phyloP scores from a whole-genome alignment of 2,888 invertebrate genomes.

The Aromia moschata region DNA sequence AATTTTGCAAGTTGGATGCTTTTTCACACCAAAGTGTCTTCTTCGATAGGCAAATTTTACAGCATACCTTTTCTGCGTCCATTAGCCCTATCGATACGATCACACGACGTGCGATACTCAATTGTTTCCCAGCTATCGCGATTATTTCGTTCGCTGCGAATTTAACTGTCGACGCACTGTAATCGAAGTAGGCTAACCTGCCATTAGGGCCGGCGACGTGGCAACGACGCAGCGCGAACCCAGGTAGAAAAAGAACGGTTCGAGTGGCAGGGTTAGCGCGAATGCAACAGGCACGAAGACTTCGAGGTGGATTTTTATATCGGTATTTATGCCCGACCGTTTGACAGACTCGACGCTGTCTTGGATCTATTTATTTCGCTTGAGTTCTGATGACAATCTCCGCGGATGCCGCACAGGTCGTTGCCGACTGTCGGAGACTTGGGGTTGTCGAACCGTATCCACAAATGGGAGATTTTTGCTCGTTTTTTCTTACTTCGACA shows the following conservation, averaged over 20 bases:
- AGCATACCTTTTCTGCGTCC: too few relatives aligned
- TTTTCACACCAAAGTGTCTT: too few relatives aligned
- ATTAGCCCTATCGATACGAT: too few relatives aligned
- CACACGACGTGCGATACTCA: too few relatives aligned
- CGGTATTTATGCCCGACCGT: constrained; percentile 16
- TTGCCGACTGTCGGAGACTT: not conserved
- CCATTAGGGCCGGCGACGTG: constrained; percentile 28
- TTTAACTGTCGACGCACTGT: too few relatives aligned
- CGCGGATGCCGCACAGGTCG: constrained; percentile 19
- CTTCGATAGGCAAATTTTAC: too few relatives aligned
- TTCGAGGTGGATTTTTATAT: constrained; percentile 14
- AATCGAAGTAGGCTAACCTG: constrained; percentile 38
- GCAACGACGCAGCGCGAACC: constrained; percentile 31
- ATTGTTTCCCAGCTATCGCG: too few relatives aligned
- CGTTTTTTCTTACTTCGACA: too few relatives aligned
- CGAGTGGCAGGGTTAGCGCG: constrained; percentile 24
- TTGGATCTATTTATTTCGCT: constrained; percentile 23
- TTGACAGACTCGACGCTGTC: constrained; percentile 23
- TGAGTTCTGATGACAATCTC: constrained; percentile 22
- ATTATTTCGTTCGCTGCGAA: too few relatives aligned
- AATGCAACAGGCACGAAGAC: constrained; percentile 21
- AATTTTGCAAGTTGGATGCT: too few relatives aligned
- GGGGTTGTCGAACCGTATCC: constrained; percentile 9
- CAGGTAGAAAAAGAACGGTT: constrained; percentile 37
- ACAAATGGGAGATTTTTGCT: too few relatives aligned